A percentile compares a stretch with the other conserved stretches of the same genome.
These are phyloP conservation scores for Cordilura impudica DNA, from an alignment of 2,888 invertebrate species.

Conservation along the genomic window DNA sequence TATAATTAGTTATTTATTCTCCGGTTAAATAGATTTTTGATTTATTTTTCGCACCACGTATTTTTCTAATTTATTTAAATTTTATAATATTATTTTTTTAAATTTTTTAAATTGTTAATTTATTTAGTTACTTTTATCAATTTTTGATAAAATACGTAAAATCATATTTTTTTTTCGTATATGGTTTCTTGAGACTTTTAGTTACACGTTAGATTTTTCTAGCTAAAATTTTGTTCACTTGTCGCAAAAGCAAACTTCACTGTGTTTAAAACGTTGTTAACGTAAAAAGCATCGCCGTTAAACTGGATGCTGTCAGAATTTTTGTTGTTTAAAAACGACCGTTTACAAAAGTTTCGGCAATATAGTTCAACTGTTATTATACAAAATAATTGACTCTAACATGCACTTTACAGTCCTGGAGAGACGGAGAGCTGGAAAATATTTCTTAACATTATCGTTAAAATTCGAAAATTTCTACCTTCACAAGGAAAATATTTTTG, in stretches of 20 bases:
- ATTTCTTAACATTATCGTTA: background rate
- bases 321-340: background rate
- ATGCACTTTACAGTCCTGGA: background rate
- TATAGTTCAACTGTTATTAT: too few species aligned
- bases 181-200: slow-evolving; percentile 1
- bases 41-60: too few species aligned
- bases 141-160: too few species aligned
- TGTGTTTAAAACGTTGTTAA: slow-evolving; percentile 54
- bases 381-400: background rate
- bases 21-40: too few species aligned
- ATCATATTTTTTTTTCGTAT: too few species aligned
- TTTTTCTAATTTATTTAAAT: too few species aligned
- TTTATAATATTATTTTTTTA: too few species aligned
- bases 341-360: slow-evolving; percentile 6
- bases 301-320: slow-evolving; percentile 59
- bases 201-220: slow-evolving; percentile 39
- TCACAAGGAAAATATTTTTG: slow-evolving; percentile 41
- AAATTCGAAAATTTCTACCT: background rate
- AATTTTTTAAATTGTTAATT: too few species aligned
- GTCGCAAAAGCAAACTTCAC: background rate
- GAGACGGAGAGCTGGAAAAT: too few species aligned
- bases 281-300: slow-evolving; percentile 56
- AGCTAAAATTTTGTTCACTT: background rate
- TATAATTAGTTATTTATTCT: too few species aligned
- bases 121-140: too few species aligned